phyloP scores from a whole-genome alignment of 1,140 invertebrate genomes.

The Temnothorax curvispinosus region DNA sequence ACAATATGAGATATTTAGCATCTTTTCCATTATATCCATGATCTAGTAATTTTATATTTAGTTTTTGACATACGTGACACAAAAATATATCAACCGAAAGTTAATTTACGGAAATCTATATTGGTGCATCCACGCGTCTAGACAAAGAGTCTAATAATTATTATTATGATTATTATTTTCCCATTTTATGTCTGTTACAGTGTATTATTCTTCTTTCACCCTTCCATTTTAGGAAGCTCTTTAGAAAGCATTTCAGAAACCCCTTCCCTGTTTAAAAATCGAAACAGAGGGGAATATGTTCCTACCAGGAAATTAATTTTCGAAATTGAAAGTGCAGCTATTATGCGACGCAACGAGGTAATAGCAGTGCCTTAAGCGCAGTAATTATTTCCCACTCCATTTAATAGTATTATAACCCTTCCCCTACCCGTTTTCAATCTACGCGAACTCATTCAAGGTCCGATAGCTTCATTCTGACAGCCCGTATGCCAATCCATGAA shows the following conservation, averaged over 20 bases:
- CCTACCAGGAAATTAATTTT: constrained; percentile 21
- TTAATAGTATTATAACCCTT: constrained; percentile 14
- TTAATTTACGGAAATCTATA: neutral
- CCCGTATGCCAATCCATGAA: constrained; percentile 39
- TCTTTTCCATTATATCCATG: neutral
- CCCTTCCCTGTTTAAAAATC: neutral
- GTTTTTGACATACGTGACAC: neutral
- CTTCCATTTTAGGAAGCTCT: neutral
- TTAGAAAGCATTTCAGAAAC: neutral
- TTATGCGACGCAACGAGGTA: constrained; percentile 26
- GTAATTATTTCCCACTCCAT: constrained; percentile 20
- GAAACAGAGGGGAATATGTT: neutral
- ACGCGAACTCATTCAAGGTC: constrained; percentile 27
- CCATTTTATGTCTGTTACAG: neutral
- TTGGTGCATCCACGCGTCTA: neutral
- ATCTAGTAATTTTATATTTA: neutral
- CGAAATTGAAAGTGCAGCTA: constrained; percentile 13
- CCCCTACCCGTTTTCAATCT: neutral
- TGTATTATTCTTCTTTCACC: neutral
- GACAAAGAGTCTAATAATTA: neutral
- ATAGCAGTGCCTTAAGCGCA: constrained; percentile 18
- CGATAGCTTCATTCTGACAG: constrained; percentile 35
- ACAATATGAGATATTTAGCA: neutral
- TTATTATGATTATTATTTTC: neutral
- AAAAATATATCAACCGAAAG: neutral